phyloP scores from a whole-genome alignment of 1,140 invertebrate species.

The Papilio helenus region DNA sequence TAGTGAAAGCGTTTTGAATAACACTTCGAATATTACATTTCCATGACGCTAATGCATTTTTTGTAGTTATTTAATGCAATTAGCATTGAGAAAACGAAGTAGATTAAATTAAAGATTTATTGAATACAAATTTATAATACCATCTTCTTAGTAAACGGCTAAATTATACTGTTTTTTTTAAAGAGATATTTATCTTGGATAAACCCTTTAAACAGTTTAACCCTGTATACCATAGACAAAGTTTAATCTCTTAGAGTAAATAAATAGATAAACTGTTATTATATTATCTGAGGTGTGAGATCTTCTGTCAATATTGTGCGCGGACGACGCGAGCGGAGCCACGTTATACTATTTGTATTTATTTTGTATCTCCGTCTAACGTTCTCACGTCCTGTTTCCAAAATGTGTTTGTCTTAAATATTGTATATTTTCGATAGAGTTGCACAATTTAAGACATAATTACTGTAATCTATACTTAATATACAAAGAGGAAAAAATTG shows the following conservation, averaged over 20 bases:
- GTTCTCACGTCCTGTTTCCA: constrained; percentile 61
- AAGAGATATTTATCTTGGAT: no score
- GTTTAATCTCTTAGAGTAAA: background rate
- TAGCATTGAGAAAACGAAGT: background rate
- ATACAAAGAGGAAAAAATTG: no score
- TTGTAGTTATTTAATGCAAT: background rate
- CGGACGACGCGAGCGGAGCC: constrained; percentile 44
- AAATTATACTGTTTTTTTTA: background rate
- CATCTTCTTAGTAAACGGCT: background rate
- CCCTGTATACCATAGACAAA: background rate
- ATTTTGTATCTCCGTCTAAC: constrained; percentile 58
- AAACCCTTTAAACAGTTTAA: background rate
- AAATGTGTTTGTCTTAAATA: constrained; percentile 43
- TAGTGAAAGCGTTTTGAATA: background rate
- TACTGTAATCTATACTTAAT: no score
- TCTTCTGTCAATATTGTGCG: constrained; percentile 61
- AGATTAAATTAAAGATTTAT: background rate
- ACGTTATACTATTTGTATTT: constrained; percentile 60
- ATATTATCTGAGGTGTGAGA: constrained; percentile 30
- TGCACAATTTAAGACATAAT: background rate
- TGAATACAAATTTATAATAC: background rate
- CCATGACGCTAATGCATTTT: background rate
- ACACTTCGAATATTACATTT: background rate
- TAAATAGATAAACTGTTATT: constrained; percentile 28
- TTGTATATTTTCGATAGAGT: background rate